Base-by-base conservation (phyloP, 2,888 invertebrate species). In the Drosophila cognata region DNA sequence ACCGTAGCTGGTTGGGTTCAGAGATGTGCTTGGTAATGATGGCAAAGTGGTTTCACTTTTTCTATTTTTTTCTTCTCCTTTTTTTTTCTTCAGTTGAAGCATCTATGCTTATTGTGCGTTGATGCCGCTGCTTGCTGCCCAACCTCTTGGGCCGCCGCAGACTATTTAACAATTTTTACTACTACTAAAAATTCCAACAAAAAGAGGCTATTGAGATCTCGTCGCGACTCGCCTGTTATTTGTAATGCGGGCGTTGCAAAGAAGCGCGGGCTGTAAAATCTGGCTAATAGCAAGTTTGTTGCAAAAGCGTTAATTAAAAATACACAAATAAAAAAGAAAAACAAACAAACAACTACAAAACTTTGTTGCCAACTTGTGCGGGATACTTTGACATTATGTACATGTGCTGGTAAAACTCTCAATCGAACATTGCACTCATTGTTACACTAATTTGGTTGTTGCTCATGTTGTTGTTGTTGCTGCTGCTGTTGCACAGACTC, bases 271-370 rank as follows among this genome's bases (percentile, higher is more conserved):
- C 64, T 87, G 86, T 87, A 90, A 87, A 87, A 87, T 86, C 90
- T 87, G 88, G 88, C 86, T 87, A 87, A 90, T 87, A 88, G 85
- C 86, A 87, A 87, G 90, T 84, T 90, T 87, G 86, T 87, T 87
- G 86, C 86, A 73, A 84, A 81, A 87, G 74, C 85, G 84, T 87
- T 87, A 87, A 87, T 87, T 90, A 87, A 87, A 86, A 84, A 74
- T 35, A 41, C 50, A 52, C 36, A 46, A 46, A 46, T 21, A 55
- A 55, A 25, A 36, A 56, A 10, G 33, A 16, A 33, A 33, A 16
- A 71, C 46, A 46, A 21, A 69, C 66, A 64, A 28, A 70, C 71
- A 78, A 66, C 72, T 18, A 11, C 18, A 36, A 69, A 79, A 76
- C 85, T 81, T 83, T 88, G 86, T 88, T 75, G 86, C 86, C 74